Percentiles rank a stretch among this genome's conserved stretches.
These are phyloP conservation scores for Pantherophis vulpinus DNA, from an alignment of 2,797 vertebrate species.

Conservation along the genomic window DNA sequence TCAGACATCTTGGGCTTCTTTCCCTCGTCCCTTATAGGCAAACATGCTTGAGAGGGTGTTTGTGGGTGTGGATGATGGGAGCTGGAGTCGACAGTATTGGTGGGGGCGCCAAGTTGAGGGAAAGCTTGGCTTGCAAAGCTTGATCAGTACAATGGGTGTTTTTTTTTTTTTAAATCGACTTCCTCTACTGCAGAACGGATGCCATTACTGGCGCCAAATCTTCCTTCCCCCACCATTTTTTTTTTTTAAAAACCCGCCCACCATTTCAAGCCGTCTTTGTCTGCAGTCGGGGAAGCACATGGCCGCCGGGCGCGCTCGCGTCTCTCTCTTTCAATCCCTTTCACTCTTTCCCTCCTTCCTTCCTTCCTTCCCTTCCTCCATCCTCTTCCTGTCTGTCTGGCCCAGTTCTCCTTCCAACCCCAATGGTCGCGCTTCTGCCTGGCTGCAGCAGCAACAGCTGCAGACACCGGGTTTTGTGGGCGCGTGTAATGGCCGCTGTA, in stretches of 20 bases:
- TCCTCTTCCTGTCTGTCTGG: background rate
- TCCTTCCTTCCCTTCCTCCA: accelerated
- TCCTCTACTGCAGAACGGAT: background rate
- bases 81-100: background rate
- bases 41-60: background rate
- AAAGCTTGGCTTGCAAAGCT: background rate
- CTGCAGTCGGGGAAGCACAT: constrained; percentile 11
- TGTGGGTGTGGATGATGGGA: background rate
- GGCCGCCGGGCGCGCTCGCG: background rate
- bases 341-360: background rate
- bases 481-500: constrained; percentile 16
- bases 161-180: background rate
- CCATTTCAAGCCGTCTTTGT: constrained; percentile 19
- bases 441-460: background rate
- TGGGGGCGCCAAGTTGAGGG: background rate
- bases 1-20: background rate
- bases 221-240: background rate
- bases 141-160: accelerated
- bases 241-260: background rate
- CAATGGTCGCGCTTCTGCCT: accelerated
- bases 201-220: background rate
- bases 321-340: background rate
- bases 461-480: background rate
- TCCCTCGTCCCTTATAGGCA: background rate
- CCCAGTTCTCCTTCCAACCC: background rate